Percentiles rank a stretch among this genome's conserved stretches.
phyloP scores from a whole-genome alignment of 2,797 vertebrate species.

The Acanthurus tractus region DNA sequence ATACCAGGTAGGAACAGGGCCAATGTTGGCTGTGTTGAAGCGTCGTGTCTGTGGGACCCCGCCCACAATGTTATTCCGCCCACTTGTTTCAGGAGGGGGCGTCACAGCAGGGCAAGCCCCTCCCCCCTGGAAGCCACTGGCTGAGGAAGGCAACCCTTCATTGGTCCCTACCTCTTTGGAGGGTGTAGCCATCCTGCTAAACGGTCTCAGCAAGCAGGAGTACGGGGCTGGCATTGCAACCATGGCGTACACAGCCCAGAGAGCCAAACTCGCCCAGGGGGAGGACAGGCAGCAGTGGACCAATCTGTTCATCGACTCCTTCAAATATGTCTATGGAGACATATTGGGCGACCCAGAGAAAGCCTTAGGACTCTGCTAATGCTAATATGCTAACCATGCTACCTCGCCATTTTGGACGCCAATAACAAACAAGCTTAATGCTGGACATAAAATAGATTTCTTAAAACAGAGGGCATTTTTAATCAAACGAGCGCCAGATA shows the following conservation, averaged over 20 bases:
- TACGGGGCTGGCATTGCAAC: slow-evolving; percentile 94
- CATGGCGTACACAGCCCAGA: slow-evolving; percentile 97
- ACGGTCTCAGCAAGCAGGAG: slow-evolving; percentile 89
- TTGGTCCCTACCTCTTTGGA: slow-evolving; percentile 92
- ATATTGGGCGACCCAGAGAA: slow-evolving; percentile 93
- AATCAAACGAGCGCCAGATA: slow-evolving; percentile 50
- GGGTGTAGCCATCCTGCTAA: slow-evolving; percentile 91
- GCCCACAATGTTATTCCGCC: slow-evolving; percentile 83
- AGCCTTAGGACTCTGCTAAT: slow-evolving; percentile 91
- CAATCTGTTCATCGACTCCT: slow-evolving; percentile 95
- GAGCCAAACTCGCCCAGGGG: slow-evolving; percentile 95
- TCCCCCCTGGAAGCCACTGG: slow-evolving; percentile 82
- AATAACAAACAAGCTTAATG: slow-evolving; percentile 72
- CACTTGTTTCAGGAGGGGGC: slow-evolving; percentile 82
- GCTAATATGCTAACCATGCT: slow-evolving; percentile 70
- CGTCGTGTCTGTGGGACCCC: slow-evolving; percentile 76
- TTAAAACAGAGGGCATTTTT: slow-evolving; percentile 57
- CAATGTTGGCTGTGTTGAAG: slow-evolving; percentile 62
- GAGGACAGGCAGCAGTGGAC: slow-evolving; percentile 95
- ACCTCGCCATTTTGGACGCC: slow-evolving; percentile 69
- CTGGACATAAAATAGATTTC: slow-evolving; percentile 58
- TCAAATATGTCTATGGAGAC: slow-evolving; percentile 96
- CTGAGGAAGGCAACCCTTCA: slow-evolving; percentile 90
- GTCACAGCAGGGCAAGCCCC: slow-evolving; percentile 80
- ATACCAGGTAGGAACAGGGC: too few species aligned